These are phyloP conservation scores for Urocynchramus pylzowi DNA, from an alignment of 2,113 vertebrate genomes.

Conservation along the genomic window DNA sequence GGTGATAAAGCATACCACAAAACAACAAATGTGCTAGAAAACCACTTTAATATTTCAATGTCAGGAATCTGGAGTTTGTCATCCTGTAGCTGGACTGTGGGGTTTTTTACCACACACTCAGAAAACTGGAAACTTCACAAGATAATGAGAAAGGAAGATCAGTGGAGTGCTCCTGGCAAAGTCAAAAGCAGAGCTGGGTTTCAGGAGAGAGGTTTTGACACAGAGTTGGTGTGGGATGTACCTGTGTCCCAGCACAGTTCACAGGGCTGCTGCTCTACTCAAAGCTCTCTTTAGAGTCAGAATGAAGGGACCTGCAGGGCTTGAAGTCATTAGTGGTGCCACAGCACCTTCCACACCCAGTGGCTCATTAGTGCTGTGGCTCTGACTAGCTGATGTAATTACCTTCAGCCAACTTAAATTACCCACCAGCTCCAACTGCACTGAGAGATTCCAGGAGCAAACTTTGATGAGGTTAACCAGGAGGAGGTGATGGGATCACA, in stretches of 20 bases:
- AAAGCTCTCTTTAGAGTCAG: background rate
- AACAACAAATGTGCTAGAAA: background rate
- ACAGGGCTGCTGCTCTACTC: background rate
- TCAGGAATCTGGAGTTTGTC: background rate
- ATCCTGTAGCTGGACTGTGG: background rate
- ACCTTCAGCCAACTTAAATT: background rate
- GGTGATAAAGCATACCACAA: background rate
- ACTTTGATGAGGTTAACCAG: background rate
- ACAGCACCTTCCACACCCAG: background rate
- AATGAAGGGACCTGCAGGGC: background rate
- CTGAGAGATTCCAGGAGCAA: background rate
- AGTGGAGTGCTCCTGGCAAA: background rate
- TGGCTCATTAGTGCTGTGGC: background rate
- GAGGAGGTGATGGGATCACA: background rate
- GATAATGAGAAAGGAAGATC: background rate
- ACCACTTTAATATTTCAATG: background rate
- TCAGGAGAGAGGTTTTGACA: background rate
- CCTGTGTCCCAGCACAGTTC: background rate
- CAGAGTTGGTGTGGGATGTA: background rate
- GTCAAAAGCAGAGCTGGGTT: background rate
- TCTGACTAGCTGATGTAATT: background rate
- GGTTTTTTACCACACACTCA: background rate
- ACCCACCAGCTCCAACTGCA: background rate
- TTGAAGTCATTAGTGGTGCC: background rate
- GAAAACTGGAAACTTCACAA: background rate